phyloP scores from a whole-genome alignment of 2,797 vertebrate species.

The Notamacropus eugenii region DNA sequence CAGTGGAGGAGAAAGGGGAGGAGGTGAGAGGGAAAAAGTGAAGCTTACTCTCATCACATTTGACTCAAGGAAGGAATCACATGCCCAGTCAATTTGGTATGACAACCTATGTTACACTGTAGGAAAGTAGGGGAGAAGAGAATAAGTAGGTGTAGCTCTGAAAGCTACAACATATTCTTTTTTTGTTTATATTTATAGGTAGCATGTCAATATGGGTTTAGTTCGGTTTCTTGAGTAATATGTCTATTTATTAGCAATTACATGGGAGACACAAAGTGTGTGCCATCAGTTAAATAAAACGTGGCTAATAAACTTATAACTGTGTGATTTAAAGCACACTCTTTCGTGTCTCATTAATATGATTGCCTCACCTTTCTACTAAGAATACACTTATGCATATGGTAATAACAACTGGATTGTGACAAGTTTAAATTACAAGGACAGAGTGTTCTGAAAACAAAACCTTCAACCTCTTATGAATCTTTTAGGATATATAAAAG shows the following conservation, averaged over 20 bases:
- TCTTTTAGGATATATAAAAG: background rate
- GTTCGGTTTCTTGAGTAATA: background rate
- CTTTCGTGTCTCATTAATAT: background rate
- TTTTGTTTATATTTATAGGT: background rate
- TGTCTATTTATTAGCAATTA: background rate
- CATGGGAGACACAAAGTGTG: background rate
- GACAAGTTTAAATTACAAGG: background rate
- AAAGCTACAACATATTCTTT: background rate
- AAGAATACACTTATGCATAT: background rate
- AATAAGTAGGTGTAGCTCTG: background rate
- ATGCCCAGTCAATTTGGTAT: no score
- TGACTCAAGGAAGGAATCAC: no score
- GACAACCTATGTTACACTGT: no score
- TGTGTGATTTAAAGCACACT: background rate
- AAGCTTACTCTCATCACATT: no score
- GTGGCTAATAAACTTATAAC: background rate
- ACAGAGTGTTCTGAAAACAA: background rate
- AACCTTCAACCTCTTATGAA: background rate
- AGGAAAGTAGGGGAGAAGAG: no score
- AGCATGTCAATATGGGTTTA: background rate
- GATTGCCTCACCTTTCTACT: background rate
- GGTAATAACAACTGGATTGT: no score
- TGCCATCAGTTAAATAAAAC: background rate
- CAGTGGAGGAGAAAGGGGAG: no score
- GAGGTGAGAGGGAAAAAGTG: no score